These are phyloP conservation scores for Antrozous pallidus DNA, from an alignment of 2,797 vertebrate species.

Conservation along the genomic window DNA sequence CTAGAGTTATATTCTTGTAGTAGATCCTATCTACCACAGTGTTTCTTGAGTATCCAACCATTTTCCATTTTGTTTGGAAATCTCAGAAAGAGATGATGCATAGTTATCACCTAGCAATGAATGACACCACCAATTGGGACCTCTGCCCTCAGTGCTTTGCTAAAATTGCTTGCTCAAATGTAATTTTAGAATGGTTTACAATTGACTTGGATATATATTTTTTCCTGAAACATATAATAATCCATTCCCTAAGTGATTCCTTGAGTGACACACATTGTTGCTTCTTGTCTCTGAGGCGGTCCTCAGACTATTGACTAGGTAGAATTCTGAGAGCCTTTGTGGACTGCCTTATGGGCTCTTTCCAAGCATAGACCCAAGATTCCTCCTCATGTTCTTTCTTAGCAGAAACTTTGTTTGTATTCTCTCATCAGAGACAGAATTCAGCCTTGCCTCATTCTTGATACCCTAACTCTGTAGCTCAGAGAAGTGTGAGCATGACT, in stretches of 20 bases:
- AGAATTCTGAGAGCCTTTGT: neutral
- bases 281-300: neutral
- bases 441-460: no score
- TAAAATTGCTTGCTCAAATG: conserved; percentile 32
- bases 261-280: neutral
- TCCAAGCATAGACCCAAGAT: neutral
- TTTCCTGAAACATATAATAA: neutral
- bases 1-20: neutral
- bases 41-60: neutral
- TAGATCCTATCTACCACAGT: neutral
- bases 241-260: neutral
- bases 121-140: no score
- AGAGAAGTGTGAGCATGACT: neutral
- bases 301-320: neutral
- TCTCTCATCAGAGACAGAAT: neutral
- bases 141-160: neutral
- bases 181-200: neutral
- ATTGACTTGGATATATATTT: neutral
- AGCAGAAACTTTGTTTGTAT: neutral
- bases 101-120: conserved; percentile 15
- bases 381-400: neutral
- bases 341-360: neutral
- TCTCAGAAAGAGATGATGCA: neutral
- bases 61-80: neutral
- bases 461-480: neutral